phyloP scores from a whole-genome alignment of 2,888 invertebrate species.

The Globia sparganii region DNA sequence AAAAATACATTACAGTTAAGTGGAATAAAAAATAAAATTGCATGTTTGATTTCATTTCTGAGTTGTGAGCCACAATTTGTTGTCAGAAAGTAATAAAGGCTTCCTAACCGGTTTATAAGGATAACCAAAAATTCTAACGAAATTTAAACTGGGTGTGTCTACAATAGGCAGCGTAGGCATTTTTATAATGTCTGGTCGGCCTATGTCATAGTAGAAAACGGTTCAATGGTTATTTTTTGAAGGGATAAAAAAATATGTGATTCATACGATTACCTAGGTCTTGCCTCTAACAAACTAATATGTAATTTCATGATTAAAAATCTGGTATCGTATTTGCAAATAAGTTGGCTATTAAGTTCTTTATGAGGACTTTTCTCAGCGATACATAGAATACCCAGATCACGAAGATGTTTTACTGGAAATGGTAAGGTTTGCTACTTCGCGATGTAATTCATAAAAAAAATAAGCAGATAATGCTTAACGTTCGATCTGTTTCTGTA shows the following conservation, averaged over 20 bases:
- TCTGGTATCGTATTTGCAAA: neutral
- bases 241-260: neutral
- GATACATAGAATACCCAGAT: neutral
- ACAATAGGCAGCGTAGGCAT: conserved; percentile 23
- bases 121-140: neutral
- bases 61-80: neutral
- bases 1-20: no score
- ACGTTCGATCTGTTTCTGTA: neutral
- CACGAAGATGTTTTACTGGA: neutral
- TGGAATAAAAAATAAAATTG: neutral
- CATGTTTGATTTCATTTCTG: neutral
- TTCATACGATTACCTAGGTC: neutral
- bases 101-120: neutral
- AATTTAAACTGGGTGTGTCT: conserved; percentile 49
- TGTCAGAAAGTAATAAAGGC: neutral
- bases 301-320: neutral
- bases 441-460: neutral
- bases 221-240: neutral
- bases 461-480: neutral
- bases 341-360: neutral
- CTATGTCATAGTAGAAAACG: neutral
- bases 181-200: neutral
- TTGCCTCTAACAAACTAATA: neutral
- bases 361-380: neutral
- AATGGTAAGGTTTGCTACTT: no score